Evolutionary conservation across 2,888 invertebrate species (phyloP), one percentile per base, ranked within the genome.

Genomic region (Onthophagus sagittarius): DNA sequence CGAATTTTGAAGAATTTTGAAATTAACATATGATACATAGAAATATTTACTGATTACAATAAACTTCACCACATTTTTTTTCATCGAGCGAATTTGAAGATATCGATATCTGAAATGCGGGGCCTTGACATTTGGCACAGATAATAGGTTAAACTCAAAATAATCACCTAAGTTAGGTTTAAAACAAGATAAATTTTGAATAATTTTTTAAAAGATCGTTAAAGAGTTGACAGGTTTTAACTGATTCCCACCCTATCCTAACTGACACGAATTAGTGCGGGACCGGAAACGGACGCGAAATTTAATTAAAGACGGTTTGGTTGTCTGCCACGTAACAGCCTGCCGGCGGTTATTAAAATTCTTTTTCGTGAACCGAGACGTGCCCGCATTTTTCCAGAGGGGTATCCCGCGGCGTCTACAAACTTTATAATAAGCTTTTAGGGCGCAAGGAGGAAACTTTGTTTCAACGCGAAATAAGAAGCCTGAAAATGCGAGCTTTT

Each of bases 361-460:
- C 67, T 67, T 67, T 67, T 67, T n/a, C 67, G 67, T 15, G 63
- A 63, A 63, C 63, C 14, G 63, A 63, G 63, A 63, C 15, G 15
- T 15, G 63, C 15, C 23, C n/a, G 32, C 67, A 32, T 67, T 32
- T 67, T 23, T 63, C 63, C 6, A 53, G 4, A 11, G 39, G 39
- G 39, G 39, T 7, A 7, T 2, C 39, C 5, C 39, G 39, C 39
- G 39, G 39, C 39, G 39, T 67, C 67, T 15, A 32, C 31, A 67
- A 67, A 67, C 67, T 67, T 67, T 67, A 67, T 67, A 67, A 67
- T 67, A 67, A 67, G 67, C 67, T 67, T 67, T 67, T 9, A 23
- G 11, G 31, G 31, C 23, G 67, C 15, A 67, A 67, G 23, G 32
- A 67, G 67, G 7, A 67, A 67, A 67, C 67, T 67, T 67, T 67